These are phyloP conservation scores for Zeuzera pyrina DNA, from an alignment of 2,888 invertebrate genomes.

Conservation along the genomic window DNA sequence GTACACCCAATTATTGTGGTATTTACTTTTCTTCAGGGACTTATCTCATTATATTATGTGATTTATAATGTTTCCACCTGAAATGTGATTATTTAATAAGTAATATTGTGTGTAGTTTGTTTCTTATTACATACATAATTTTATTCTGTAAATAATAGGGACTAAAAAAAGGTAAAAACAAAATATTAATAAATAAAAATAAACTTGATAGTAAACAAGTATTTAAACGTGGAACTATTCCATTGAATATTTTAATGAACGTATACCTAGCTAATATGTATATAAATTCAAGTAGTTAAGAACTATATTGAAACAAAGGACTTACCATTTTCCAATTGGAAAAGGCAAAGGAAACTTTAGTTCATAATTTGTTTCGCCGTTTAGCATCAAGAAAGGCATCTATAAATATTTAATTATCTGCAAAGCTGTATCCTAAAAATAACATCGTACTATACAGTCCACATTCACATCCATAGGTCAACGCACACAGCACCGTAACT, in stretches of 20 bases:
- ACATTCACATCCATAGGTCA: conserved; percentile 67
- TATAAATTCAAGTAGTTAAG: no score
- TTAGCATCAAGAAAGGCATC: conserved; percentile 44
- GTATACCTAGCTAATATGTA: no score
- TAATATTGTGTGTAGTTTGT: not conserved
- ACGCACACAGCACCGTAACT: conserved; percentile 61
- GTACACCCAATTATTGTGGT: not conserved
- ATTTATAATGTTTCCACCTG: not conserved
- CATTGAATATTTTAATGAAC: no score
- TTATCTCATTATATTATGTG: not conserved
- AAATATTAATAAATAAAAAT: no score
- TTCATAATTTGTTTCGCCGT: conserved; percentile 32
- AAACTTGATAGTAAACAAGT: no score
- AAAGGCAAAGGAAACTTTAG: conserved; percentile 31
- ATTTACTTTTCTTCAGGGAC: not conserved
- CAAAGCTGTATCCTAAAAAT: conserved; percentile 69
- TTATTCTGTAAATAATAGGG: no score
- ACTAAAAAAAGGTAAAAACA: no score
- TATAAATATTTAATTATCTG: conserved; percentile 70
- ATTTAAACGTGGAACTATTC: no score
- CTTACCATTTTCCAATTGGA: conserved; percentile 40
- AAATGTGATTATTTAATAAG: not conserved
- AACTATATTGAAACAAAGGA: conserved; percentile 49
- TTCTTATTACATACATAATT: not conserved
- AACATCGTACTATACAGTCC: conserved; percentile 61